A percentile compares a stretch with the other conserved stretches of the same genome.
Evolutionary conservation across 1,140 invertebrate genomes (phyloP).

Genomic region (Aethina tumida): DNA sequence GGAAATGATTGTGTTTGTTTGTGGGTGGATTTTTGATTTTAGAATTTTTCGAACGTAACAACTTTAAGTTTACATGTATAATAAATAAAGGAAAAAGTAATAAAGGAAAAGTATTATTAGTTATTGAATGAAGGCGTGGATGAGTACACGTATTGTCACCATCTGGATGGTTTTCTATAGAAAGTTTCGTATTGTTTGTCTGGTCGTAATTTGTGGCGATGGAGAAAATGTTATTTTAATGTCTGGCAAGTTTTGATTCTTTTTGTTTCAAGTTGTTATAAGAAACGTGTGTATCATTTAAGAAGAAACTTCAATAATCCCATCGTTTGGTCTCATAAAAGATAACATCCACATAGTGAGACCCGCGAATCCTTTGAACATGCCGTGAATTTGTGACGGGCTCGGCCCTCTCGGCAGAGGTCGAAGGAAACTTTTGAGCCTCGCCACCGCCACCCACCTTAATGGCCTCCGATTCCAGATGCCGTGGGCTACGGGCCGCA

Average conservation of each 20-base stretch:
- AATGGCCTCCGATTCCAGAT: background rate
- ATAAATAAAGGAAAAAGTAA: too few species aligned
- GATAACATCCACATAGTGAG: slow-evolving; percentile 17
- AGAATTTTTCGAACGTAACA: too few species aligned
- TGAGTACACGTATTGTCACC: background rate
- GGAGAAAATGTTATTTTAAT: slow-evolving; percentile 8
- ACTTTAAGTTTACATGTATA: too few species aligned
- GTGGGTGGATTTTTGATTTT: too few species aligned
- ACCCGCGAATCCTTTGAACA: slow-evolving; percentile 13
- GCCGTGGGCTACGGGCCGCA: background rate
- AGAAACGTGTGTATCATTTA: slow-evolving; percentile 15
- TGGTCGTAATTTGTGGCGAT: background rate
- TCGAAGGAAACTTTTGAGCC: too few species aligned
- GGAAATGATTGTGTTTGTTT: too few species aligned
- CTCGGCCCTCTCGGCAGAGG: too few species aligned
- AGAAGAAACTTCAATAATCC: slow-evolving; percentile 17
- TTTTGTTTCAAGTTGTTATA: too few species aligned
- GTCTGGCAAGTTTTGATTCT: slow-evolving; percentile 8
- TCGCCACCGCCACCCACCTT: too few species aligned
- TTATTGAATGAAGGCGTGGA: background rate
- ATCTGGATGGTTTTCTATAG: background rate
- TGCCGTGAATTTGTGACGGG: slow-evolving; percentile 15
- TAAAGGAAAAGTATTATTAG: too few species aligned
- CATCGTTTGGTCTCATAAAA: slow-evolving; percentile 13
- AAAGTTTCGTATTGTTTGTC: background rate